phyloP scores from a whole-genome alignment of 2,797 vertebrate species.

The Leucoraja ocellata region DNA sequence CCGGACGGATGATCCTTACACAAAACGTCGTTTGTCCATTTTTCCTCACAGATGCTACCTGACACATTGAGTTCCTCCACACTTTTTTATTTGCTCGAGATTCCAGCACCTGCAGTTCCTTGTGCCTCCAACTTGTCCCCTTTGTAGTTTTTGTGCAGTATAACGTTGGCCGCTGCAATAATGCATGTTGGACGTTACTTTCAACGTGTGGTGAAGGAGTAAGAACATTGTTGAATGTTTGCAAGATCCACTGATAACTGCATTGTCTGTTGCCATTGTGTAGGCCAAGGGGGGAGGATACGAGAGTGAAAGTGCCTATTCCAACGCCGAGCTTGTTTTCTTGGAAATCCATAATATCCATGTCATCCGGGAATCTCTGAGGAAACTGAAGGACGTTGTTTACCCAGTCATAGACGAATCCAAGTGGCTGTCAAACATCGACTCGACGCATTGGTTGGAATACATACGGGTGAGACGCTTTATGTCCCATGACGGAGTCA shows the following conservation, averaged over 20 bases:
- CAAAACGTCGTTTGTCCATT: no score
- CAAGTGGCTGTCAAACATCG: conserved; percentile 79
- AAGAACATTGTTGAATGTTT: neutral
- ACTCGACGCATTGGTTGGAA: conserved; percentile 89
- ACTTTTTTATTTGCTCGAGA: neutral
- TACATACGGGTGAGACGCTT: conserved; percentile 69
- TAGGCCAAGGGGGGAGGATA: conserved; percentile 90
- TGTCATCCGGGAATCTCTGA: conserved; percentile 87
- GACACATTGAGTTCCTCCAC: no score
- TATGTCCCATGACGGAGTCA: neutral
- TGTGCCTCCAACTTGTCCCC: neutral
- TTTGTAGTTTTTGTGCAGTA: neutral
- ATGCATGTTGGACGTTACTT: neutral
- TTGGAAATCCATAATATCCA: conserved; percentile 94
- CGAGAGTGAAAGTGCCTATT: conserved; percentile 82
- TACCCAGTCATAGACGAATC: conserved; percentile 86
- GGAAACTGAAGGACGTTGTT: conserved; percentile 84
- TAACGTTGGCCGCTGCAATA: neutral
- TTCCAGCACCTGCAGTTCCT: no score
- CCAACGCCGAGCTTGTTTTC: conserved; percentile 81
- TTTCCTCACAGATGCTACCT: no score
- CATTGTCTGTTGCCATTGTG: neutral
- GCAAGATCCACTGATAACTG: neutral
- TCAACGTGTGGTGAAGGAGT: neutral
- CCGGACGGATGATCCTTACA: no score